phyloP scores from a whole-genome alignment of 2,113 vertebrate genomes.

The Xerus inauris region DNA sequence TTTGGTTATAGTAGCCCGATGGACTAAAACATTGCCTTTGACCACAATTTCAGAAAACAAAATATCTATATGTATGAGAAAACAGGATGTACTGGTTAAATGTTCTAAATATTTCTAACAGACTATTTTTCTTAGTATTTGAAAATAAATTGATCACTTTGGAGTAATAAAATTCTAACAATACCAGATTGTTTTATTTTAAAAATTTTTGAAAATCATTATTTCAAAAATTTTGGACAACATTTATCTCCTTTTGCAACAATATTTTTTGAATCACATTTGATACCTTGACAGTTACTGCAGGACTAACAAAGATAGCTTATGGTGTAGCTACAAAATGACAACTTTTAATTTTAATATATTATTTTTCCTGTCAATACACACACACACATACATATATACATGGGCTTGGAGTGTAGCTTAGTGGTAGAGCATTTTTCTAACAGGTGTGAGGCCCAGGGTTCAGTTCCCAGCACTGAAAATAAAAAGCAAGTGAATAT shows the following conservation, averaged over 20 bases:
- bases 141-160: neutral
- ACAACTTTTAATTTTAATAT: conserved; percentile 53
- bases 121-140: neutral
- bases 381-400: too few relatives aligned
- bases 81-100: neutral
- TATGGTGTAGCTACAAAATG: conserved; percentile 28
- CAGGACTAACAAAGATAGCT: neutral
- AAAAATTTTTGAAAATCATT: neutral
- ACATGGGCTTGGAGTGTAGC: too few relatives aligned
- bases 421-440: too few relatives aligned
- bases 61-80: neutral
- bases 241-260: neutral
- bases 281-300: neutral
- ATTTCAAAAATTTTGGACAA: neutral
- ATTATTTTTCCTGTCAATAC: conserved; percentile 55
- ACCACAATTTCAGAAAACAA: neutral
- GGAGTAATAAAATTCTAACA: neutral
- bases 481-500: too few relatives aligned
- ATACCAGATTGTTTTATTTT: neutral
- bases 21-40: neutral
- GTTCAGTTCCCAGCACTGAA: too few relatives aligned
- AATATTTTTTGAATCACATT: neutral
- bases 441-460: too few relatives aligned
- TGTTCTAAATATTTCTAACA: neutral
- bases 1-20: neutral